Evolutionary conservation across 2,113 vertebrate genomes (phyloP), one percentile per base, ranked within the genome.

Genomic region (Scophthalmus maximus): DNA sequence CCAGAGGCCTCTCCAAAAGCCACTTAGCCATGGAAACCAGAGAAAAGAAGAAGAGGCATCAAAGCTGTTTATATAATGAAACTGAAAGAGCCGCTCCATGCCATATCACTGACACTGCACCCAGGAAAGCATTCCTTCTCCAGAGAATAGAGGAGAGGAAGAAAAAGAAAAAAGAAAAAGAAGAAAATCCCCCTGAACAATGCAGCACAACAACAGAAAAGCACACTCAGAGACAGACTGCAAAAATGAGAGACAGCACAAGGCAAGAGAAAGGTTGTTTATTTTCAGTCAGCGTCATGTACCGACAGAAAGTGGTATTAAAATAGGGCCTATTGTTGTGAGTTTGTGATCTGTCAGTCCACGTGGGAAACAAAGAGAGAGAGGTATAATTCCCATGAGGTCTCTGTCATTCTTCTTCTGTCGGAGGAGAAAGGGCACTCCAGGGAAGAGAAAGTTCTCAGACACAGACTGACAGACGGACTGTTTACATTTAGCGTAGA

Each of bases 21-120:
- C 91, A 92, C 91, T 93, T 89, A 91, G 85, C 86, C 76, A 83
- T 56, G 82, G 68, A 84, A 88, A 86, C 72, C 79, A 81, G 76
- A 81, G 79, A 73, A 87, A 86, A 82, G 87, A 82, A 78, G 74
- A 82, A 84, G 76, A 81, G 81, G 90, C 89, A 91, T 92, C 83
- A 90, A 91, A 93, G 91, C 87, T 87, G 88, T 91, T 92, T 92
- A 90, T 87, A 92, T 88, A 92, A 92, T 91, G 86, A 88, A 85
- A 89, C 78, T 82, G 76, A 87, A 86, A 83, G 71, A 87, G 86
- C 85, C 73, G 85, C 78, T 87, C 77, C 42, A 75, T 75, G 84
- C 81, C 52, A 62, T 85, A 93, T 91, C 89, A 90, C 82, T 87
- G 85, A 74, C n/a, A n/a, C 87, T 86, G 85, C 71, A 86, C 85